These are phyloP conservation scores for Zelleria hepariella DNA, from an alignment of 2,888 invertebrate genomes.

Conservation along the genomic window DNA sequence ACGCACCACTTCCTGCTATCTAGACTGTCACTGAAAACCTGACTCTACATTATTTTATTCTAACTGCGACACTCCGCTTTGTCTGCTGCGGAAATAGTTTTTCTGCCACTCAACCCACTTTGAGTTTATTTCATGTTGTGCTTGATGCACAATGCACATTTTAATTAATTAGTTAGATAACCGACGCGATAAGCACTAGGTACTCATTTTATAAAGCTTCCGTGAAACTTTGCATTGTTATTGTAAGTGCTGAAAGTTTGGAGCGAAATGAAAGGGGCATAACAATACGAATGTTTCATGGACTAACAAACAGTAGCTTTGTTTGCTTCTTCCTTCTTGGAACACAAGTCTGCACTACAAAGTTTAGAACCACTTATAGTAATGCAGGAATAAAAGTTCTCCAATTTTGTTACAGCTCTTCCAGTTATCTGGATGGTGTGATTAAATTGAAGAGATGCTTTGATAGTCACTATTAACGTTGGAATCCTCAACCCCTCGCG, in stretches of 20 bases:
- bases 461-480: not conserved
- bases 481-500: slow-evolving; percentile 8
- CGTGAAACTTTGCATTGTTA: not conserved
- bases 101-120: not conserved
- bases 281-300: not conserved
- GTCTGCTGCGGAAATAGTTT: not conserved
- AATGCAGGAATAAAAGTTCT: not conserved
- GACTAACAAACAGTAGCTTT: not conserved
- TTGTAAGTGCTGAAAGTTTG: slow-evolving; percentile 3
- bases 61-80: not conserved
- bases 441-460: not conserved
- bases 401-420: slow-evolving; percentile 6
- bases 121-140: not conserved
- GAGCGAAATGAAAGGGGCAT: not conserved
- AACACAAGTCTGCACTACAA: not conserved
- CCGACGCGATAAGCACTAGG: not conserved
- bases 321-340: not conserved
- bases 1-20: slow-evolving; percentile 26
- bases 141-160: not conserved
- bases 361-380: not conserved
- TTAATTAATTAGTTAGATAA: not conserved
- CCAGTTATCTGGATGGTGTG: not conserved
- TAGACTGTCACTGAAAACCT: not conserved
- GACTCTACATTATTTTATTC: not conserved
- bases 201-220: not conserved